phyloP scores from a whole-genome alignment of 2,888 invertebrate genomes.

The Papilio protenor region DNA sequence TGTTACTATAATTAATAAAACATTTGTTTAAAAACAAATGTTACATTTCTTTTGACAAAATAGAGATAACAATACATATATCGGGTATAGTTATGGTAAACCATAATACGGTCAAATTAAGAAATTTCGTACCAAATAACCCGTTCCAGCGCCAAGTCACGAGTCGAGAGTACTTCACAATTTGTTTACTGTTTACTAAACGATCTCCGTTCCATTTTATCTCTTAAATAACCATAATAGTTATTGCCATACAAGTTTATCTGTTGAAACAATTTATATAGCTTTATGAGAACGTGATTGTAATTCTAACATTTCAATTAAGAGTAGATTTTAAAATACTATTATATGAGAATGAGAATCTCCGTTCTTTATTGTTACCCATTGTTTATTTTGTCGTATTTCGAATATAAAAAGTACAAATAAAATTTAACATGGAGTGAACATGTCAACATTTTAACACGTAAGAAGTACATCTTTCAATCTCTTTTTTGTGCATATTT shows the following conservation, averaged over 20 bases:
- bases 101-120: conserved; percentile 52
- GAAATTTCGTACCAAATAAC: conserved; percentile 54
- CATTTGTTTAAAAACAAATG: neutral
- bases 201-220: conserved; percentile 34
- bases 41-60: neutral
- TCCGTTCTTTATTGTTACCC: neutral
- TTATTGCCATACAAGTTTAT: neutral
- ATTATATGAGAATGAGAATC: neutral
- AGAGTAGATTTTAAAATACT: neutral
- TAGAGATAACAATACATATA: neutral
- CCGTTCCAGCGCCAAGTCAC: conserved; percentile 48
- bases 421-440: neutral
- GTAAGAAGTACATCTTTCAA: no score
- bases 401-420: neutral
- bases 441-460: neutral
- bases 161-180: conserved; percentile 39
- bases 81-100: conserved; percentile 44
- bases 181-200: conserved; percentile 35
- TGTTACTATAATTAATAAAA: neutral
- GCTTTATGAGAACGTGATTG: neutral
- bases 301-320: conserved; percentile 1
- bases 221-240: conserved; percentile 9
- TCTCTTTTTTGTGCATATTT: no score
- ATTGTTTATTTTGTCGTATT: neutral
- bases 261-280: neutral